phyloP scores from a whole-genome alignment of 2,113 vertebrate species.

The Loxodonta africana region DNA sequence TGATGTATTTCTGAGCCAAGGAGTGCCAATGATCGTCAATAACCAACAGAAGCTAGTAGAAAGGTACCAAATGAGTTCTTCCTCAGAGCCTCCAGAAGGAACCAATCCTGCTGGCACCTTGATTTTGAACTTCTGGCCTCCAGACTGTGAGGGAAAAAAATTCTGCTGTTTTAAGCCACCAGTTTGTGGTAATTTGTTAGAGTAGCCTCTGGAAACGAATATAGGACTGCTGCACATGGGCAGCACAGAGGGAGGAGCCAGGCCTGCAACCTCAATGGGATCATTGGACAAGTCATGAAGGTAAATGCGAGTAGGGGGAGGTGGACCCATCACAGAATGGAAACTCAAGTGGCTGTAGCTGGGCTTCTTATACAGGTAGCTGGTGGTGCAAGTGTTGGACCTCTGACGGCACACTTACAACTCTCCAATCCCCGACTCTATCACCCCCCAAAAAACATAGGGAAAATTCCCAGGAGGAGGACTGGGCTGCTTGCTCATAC shows the following conservation, averaged over 20 bases:
- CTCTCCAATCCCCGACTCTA: not conserved
- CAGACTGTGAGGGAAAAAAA: not conserved
- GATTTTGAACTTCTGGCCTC: not conserved
- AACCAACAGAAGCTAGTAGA: not conserved
- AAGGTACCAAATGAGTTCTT: not conserved
- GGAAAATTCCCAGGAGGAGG: not conserved
- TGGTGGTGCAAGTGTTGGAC: not conserved
- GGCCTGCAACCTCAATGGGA: not conserved
- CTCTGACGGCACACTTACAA: not conserved
- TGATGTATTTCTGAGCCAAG: not conserved
- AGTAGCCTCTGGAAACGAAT: not conserved
- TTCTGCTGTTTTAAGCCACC: not conserved
- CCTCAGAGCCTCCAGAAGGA: not conserved
- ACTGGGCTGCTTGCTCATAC: not conserved
- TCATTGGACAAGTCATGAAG: not conserved
- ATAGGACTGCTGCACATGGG: rapidly evolving
- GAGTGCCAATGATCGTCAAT: not conserved
- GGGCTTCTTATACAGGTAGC: not conserved
- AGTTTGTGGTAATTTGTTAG: not conserved
- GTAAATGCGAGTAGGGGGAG: not conserved
- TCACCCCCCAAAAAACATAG: not conserved
- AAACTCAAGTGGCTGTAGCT: not conserved
- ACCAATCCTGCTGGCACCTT: not conserved
- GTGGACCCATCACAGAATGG: not conserved
- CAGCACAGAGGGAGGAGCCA: not conserved